These are phyloP conservation scores for Rousettus madagascariensis DNA, from an alignment of 2,797 vertebrate species.

Conservation along the genomic window DNA sequence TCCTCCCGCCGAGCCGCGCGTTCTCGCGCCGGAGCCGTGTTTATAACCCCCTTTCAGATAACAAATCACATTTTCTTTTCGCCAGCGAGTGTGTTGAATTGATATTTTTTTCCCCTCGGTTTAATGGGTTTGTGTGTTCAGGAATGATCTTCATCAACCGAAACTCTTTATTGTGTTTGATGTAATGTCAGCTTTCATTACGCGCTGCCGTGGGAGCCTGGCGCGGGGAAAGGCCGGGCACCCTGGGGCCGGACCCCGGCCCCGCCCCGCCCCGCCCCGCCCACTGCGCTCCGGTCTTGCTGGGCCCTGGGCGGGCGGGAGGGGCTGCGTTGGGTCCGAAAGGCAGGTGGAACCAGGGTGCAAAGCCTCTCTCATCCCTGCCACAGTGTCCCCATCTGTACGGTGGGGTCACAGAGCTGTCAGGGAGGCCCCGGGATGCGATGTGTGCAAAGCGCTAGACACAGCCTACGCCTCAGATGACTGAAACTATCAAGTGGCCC, in stretches of 20 bases:
- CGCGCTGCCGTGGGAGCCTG: slow-evolving; percentile 75
- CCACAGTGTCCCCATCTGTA: not conserved
- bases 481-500: not conserved
- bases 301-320: not conserved
- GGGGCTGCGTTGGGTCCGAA: not conserved
- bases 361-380: not conserved
- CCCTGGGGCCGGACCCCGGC: not conserved
- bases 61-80: slow-evolving; percentile 88
- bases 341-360: not conserved
- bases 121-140: slow-evolving; percentile 91
- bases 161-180: slow-evolving; percentile 98
- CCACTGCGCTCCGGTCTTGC: not conserved
- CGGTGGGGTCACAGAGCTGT: not conserved
- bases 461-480: not conserved
- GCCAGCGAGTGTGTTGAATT: slow-evolving; percentile 85
- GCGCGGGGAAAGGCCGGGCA: not conserved
- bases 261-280: not conserved
- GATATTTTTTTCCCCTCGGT: slow-evolving; percentile 85
- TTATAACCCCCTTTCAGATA: slow-evolving; percentile 87
- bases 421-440: not conserved
- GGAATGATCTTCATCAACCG: slow-evolving; percentile 96
- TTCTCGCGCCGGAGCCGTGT: slow-evolving; percentile 86
- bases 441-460: not conserved
- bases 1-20: slow-evolving; percentile 82
- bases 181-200: slow-evolving; percentile 98